A percentile compares a stretch with the other conserved stretches of the same genome.
phyloP scores from a whole-genome alignment of 2,888 invertebrate species.

The Eurytoma californica region DNA sequence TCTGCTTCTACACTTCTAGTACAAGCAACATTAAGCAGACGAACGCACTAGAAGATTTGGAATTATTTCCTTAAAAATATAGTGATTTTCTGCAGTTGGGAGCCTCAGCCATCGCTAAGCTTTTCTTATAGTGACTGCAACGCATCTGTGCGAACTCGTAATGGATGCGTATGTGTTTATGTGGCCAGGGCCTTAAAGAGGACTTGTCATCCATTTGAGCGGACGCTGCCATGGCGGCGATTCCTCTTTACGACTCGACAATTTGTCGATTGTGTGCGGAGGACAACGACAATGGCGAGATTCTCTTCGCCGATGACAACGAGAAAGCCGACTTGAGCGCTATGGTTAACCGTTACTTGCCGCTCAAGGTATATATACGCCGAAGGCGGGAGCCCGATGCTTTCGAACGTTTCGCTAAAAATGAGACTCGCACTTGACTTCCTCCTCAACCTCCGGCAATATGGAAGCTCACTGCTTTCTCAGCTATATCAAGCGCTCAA shows the following conservation, averaged over 20 bases:
- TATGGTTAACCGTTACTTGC: constrained; percentile 84
- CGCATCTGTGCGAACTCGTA: not conserved
- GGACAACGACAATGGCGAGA: constrained; percentile 83
- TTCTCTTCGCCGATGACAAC: constrained; percentile 79
- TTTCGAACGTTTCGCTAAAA: constrained; percentile 50
- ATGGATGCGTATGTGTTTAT: too few species aligned
- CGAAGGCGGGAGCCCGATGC: constrained; percentile 22
- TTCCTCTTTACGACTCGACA: constrained; percentile 80
- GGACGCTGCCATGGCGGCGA: constrained; percentile 63
- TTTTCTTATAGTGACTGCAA: too few species aligned
- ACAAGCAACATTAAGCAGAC: too few species aligned
- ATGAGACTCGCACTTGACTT: constrained; percentile 71
- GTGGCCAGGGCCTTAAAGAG: not conserved
- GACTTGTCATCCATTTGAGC: constrained; percentile 36
- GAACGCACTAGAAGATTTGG: too few species aligned
- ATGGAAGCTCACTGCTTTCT: constrained; percentile 67
- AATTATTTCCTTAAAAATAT: too few species aligned
- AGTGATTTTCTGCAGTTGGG: too few species aligned
- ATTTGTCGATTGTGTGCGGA: constrained; percentile 87
- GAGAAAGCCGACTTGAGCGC: constrained; percentile 80
- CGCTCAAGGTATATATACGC: constrained; percentile 80
- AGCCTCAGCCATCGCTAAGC: too few species aligned
- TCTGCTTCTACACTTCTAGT: too few species aligned
- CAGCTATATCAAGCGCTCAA: constrained; percentile 50
- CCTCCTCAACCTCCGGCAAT: constrained; percentile 62